phyloP scores from a whole-genome alignment of 2,797 vertebrate species.

The Linurgus olivaceus region DNA sequence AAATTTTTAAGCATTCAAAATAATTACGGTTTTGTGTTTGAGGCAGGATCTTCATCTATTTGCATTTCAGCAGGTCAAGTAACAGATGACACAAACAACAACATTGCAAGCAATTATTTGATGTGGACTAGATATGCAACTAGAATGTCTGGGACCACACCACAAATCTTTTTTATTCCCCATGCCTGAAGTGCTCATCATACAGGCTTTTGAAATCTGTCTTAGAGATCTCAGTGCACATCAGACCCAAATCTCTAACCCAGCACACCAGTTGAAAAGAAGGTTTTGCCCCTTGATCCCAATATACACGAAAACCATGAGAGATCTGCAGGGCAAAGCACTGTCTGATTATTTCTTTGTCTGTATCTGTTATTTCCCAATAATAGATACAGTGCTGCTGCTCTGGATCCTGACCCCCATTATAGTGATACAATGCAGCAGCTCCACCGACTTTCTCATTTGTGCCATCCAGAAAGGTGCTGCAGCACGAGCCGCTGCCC shows the following conservation, averaged over 20 bases:
- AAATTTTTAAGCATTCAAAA: not conserved
- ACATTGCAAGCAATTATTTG: not conserved
- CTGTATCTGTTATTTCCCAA: not conserved
- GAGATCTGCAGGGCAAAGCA: not conserved
- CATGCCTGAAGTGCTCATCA: not conserved
- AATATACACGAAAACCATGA: not conserved
- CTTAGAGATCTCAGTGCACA: not conserved
- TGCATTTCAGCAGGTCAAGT: not conserved
- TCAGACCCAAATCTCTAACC: not conserved
- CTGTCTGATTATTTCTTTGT: not conserved
- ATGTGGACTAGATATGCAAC: not conserved
- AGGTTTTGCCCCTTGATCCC: not conserved
- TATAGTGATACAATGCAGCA: not conserved
- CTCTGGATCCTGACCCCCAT: not conserved
- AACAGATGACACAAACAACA: not conserved
- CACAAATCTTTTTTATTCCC: not conserved
- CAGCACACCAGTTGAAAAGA: not conserved
- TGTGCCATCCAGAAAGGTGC: not conserved
- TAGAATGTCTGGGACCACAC: not conserved
- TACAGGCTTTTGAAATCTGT: not conserved
- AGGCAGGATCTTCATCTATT: not conserved
- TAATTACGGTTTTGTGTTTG: not conserved
- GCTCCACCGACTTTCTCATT: not conserved
- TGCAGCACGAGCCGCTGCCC: fast-evolving
- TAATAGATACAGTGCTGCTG: not conserved